Evolutionary conservation across 2,113 vertebrate species (phyloP).

Genomic region (Clupea harengus): DNA sequence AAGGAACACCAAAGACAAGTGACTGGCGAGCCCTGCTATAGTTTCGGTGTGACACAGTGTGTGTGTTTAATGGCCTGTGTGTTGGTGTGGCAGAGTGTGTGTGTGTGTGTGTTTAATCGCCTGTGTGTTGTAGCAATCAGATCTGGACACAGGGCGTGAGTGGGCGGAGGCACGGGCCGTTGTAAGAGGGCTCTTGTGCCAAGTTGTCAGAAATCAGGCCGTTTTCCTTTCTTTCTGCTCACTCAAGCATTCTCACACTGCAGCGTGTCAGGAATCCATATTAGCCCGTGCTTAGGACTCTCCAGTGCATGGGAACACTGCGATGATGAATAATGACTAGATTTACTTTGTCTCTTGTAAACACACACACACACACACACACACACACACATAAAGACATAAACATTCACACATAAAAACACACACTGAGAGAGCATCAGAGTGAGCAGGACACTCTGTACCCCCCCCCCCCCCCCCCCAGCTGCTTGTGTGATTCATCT

Average conservation of each 20-base stretch:
- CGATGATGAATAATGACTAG: not conserved
- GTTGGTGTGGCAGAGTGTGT: not conserved
- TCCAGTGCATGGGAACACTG: not conserved
- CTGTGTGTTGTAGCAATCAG: conserved; percentile 22
- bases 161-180: not conserved
- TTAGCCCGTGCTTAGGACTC: not conserved
- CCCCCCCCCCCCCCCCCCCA: no score
- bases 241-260: not conserved
- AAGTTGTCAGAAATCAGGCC: conserved; percentile 22
- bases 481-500: not conserved
- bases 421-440: not conserved
- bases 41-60: not conserved
- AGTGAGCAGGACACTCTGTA: no score
- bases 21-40: not conserved
- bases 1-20: not conserved
- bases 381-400: not conserved
- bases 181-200: conserved; percentile 18
- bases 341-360: not conserved
- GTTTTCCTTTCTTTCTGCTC: not conserved
- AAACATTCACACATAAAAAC: not conserved
- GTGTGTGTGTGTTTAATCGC: not conserved
- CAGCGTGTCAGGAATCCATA: not conserved
- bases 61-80: not conserved
- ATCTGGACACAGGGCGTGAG: not conserved
- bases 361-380: not conserved